Percentiles rank a stretch among this genome's conserved stretches.
phyloP scores from a whole-genome alignment of 1,140 invertebrate species.

The Lethocerus indicus region DNA sequence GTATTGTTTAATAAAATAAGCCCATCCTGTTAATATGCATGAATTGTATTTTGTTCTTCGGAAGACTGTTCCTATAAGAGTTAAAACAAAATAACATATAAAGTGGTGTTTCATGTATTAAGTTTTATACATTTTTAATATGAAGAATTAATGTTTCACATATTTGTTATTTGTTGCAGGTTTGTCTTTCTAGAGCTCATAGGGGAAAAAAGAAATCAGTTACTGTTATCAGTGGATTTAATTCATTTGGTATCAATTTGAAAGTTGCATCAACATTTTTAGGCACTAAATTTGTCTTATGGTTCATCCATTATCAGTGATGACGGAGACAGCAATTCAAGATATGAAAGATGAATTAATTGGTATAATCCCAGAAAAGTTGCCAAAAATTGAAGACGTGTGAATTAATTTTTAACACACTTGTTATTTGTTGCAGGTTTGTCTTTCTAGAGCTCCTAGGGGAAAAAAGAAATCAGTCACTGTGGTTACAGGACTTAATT shows the following conservation, averaged over 20 bases:
- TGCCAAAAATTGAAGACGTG: constrained; percentile 47
- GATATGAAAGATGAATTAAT: constrained; percentile 95
- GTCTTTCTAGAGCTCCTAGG: constrained; percentile 76
- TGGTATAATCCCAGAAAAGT: constrained; percentile 95
- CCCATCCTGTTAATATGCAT: too few relatives aligned
- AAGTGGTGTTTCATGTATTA: background rate
- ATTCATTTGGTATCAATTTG: constrained; percentile 90
- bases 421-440: too few relatives aligned
- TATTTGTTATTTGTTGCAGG: too few relatives aligned
- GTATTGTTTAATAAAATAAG: too few relatives aligned
- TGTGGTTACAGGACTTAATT: constrained; percentile 67
- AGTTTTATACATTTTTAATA: background rate
- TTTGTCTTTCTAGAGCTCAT: constrained; percentile 71
- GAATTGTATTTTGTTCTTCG: too few relatives aligned
- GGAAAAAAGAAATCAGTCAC: constrained; percentile 99
- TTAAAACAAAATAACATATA: background rate
- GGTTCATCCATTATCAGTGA: constrained; percentile 96
- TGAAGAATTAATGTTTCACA: background rate
- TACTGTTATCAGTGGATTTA: constrained; percentile 74
- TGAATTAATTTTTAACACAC: background rate
- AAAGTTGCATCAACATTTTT: constrained; percentile 98
- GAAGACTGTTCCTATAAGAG: background rate
- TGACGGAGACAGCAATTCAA: constrained; percentile 97
- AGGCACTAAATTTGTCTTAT: constrained; percentile 91
- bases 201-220: constrained; percentile 98